Base-by-base conservation (phyloP, 1,140 invertebrate species). In the Sweltsa coloradensis region DNA sequence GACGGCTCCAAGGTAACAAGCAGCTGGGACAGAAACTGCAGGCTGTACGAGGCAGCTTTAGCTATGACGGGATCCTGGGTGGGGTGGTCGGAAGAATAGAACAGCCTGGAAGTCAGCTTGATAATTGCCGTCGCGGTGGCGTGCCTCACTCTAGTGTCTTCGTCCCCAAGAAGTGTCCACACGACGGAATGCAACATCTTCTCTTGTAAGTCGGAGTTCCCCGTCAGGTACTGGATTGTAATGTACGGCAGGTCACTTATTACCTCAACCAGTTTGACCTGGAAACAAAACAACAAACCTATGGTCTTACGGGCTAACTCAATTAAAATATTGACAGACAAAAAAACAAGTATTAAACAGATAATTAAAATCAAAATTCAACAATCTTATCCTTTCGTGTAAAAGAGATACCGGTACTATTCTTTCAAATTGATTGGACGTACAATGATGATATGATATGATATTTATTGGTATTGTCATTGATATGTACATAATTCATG, bases 71-170 rank as follows among this genome's bases (percentile, higher is more conserved):
- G 59, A 56, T 67, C 67, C 52, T 72, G 67, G 19, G 64, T 60
- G 9, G 61, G 53, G 11, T 64, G 57, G 39, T 58, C 57, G 31
- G 47, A 21, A 18, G 53, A 46, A 27, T 48, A 55, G 39, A 46
- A 54, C 14, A 59, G 22, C 25, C 55, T 53, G 42, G 52, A 46
- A 16, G 55, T 45, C 11, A 56, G 90, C 85, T 69, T 81, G 14
- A 78, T 64, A 53, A 90, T 71, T 14, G 81, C 70, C 34, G 69
- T 63, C 6, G 79, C 71, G 3, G 85, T 76, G 13, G 85, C 78
- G 54, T 75, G 73, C 44, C 89, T 66, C 5, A 92, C 85, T 62
- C 86, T 72, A 42, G 74, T 73, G 62, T 92, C 87, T 53, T 81
- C 78, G 67, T 90, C 85, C 11, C 71, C 73, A 3, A 89, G 57